Base-by-base conservation (phyloP, 1,140 invertebrate species). In the Nasonia vitripennis region DNA sequence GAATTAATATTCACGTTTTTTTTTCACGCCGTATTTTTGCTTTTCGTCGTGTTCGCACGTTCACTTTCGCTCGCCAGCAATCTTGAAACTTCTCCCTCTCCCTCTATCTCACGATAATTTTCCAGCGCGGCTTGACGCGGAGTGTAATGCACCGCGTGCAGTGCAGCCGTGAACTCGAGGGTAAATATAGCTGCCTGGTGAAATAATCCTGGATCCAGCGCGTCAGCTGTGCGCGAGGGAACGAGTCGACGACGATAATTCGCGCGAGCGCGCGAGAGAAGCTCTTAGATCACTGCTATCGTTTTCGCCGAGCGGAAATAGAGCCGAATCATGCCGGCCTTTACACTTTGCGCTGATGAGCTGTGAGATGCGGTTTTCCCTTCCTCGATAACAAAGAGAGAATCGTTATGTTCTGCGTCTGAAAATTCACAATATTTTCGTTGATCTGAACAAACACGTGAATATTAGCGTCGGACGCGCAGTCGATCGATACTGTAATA, bases 181-280 rank as follows among this genome's bases (percentile, higher is more conserved):
- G 20, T 78, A 83, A 83, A 83, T 83, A 78, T 83, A 83, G 27
- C 55, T n/a, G 6, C 55, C 10, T 34, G 20, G 14, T 37, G 48
- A 75, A 83, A 78, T 83, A 71, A 83, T 78, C 62, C 31, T 48
- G 55, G 27, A 48, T 48, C 48, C 10, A 55, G 45, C 27, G 48
- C 74, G 82, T 48, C 55, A 83, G 82, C 71, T 83, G 81, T 51
- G 27, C 20, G 14, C 41, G 41, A 41, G 34, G 34, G 34, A 48
- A 48, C 27, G 45, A 73, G 45, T 51, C 48, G 31, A 17, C 70
- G 23, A 81, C 23, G 41, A 81, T 81, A 73, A 81, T 73, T 73
- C 45, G 45, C 23, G 55, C 12, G 1, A 0, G 77, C 23, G 20
- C 12, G 70, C 14, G 48, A 75, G 45, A 82, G 23, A 4, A 62